phyloP scores from a whole-genome alignment of 2,113 vertebrate species.

The Ageneiosus marmoratus region DNA sequence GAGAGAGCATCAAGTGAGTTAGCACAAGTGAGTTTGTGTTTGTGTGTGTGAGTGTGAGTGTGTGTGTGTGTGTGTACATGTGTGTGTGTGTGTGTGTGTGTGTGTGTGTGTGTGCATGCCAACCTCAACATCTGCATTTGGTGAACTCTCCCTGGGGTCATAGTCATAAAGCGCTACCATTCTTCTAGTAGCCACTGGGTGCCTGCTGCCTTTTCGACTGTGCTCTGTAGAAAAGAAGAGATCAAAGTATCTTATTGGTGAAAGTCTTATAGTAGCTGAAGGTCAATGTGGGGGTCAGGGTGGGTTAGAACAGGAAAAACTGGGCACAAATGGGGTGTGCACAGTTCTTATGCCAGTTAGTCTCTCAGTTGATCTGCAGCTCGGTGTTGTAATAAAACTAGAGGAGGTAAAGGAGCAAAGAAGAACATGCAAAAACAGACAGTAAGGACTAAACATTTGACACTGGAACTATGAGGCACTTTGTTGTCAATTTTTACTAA shows the following conservation, averaged over 20 bases:
- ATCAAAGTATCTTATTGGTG: constrained; percentile 1
- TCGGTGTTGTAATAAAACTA: background rate
- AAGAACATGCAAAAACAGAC: background rate
- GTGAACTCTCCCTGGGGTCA: constrained; percentile 91
- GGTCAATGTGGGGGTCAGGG: background rate
- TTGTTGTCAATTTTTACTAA: background rate
- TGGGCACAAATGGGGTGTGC: background rate
- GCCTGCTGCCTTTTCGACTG: constrained; percentile 65
- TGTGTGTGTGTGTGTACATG: background rate
- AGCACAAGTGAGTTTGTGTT: background rate
- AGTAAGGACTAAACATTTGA: background rate
- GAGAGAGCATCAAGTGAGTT: constrained; percentile 43
- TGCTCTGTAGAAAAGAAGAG: constrained; percentile 62
- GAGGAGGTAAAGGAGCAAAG: background rate
- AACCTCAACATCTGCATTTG: constrained; percentile 92
- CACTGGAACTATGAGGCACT: background rate
- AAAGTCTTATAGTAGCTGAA: background rate
- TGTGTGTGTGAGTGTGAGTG: too few relatives aligned
- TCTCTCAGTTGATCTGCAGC: background rate
- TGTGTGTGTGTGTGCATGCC: constrained; percentile 21
- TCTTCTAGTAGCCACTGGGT: constrained; percentile 70
- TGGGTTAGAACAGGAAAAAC: background rate
- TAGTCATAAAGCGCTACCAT: constrained; percentile 97
- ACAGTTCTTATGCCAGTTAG: background rate
- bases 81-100: constrained; percentile 3